A percentile compares a stretch with the other conserved stretches of the same genome.
Conservation (phyloP, 2,113 vertebrate genomes). For the Chloebia gouldiae region DNA sequence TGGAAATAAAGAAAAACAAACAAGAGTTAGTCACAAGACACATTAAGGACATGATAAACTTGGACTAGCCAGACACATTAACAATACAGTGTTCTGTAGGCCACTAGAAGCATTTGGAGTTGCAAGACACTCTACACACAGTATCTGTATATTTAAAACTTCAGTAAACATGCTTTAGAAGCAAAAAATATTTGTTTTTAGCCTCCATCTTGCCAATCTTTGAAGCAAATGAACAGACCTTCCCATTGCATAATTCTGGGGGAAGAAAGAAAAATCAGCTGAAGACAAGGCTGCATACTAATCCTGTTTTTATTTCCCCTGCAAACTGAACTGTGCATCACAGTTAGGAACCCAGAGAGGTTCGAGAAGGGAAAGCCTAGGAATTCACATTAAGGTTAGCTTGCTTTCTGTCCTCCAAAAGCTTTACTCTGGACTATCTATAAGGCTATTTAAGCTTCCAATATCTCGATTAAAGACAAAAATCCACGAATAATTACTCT, state of each 20-base stretch:
- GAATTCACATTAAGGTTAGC: background rate
- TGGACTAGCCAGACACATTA: background rate
- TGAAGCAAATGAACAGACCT: background rate
- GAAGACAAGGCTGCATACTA: background rate
- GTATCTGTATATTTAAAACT: background rate
- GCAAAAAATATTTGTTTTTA: background rate
- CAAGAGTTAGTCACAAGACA: background rate
- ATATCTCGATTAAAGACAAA: background rate
- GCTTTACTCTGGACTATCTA: background rate
- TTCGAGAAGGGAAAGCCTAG: background rate
- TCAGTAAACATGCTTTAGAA: background rate
- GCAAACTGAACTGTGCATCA: background rate
- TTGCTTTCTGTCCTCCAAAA: background rate
- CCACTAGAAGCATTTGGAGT: background rate
- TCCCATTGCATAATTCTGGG: background rate
- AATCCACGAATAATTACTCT: background rate
- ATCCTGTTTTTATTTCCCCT: background rate
- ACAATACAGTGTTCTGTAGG: background rate
- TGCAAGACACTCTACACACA: background rate
- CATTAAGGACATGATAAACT: background rate
- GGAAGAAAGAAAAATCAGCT: background rate
- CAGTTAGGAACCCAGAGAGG: background rate
- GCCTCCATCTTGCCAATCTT: background rate
- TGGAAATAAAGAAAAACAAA: background rate
- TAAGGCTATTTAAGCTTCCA: background rate